Conservation (phyloP, 2,113 vertebrate genomes). For the Arizona elegans region DNA sequence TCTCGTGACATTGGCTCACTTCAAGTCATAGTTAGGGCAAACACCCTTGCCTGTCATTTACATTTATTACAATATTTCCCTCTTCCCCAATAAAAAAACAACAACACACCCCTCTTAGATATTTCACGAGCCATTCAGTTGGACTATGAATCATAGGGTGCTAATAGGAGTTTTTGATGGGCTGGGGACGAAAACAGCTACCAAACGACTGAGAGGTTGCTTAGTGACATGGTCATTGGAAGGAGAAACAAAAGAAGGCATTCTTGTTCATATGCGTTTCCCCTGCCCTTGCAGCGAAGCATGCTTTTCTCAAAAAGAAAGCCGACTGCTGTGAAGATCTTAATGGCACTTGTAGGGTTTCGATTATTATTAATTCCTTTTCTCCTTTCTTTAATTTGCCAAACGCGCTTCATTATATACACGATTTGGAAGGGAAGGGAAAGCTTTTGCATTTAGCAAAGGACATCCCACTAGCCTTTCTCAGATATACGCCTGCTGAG, state of each 20-base stretch:
- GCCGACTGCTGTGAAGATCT: constrained; percentile 23
- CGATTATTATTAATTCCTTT: constrained; percentile 43
- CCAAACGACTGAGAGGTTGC: constrained; percentile 11
- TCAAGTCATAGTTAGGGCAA: not conserved
- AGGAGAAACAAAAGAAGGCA: constrained; percentile 2
- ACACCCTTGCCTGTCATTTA: not conserved
- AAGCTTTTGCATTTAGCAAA: not conserved
- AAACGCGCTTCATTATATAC: not conserved
- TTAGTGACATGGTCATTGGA: not conserved
- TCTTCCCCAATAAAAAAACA: too few relatives aligned
- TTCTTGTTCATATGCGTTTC: constrained; percentile 7
- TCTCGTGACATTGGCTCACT: not conserved
- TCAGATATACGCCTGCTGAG: not conserved
- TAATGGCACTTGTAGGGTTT: constrained; percentile 2
- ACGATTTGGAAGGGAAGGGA: not conserved
- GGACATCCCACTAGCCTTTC: not conserved
- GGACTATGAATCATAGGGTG: not conserved
- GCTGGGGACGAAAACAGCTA: constrained; percentile 29
- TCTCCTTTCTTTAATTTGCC: constrained; percentile 33
- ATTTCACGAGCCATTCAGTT: not conserved
- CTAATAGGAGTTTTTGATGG: constrained; percentile 41
- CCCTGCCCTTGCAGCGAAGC: not conserved
- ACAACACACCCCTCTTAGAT: accelerated
- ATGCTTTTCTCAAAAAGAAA: constrained; percentile 2
- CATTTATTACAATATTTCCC: not conserved